A percentile compares a stretch with the other conserved stretches of the same genome.
phyloP scores from a whole-genome alignment of 1,140 invertebrate genomes.

The Coelopa frigida region DNA sequence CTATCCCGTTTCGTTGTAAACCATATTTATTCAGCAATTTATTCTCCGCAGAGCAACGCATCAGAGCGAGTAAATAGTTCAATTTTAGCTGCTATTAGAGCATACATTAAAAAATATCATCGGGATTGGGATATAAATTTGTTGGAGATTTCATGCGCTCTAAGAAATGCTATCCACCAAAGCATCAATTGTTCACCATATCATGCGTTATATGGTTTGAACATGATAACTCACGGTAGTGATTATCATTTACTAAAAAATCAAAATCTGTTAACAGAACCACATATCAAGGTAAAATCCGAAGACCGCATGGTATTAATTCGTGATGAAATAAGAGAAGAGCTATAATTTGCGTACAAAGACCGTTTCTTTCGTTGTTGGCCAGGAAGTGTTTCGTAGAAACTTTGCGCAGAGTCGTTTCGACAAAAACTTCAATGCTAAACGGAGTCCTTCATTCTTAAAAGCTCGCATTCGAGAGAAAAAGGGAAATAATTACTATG shows the following conservation, averaged over 20 bases:
- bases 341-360: neutral
- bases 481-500: no score
- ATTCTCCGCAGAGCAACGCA: constrained; percentile 1
- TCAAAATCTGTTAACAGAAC: neutral
- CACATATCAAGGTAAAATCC: neutral
- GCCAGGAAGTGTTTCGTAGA: constrained; percentile 3
- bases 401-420: neutral
- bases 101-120: constrained; percentile 10
- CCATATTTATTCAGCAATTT: no score
- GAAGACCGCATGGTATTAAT: constrained; percentile 3
- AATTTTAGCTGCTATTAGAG: neutral
- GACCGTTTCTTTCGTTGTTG: neutral
- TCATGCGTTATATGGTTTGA: constrained; percentile 9
- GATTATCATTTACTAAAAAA: neutral
- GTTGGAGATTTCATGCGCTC: constrained; percentile 4
- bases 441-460: neutral
- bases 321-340: neutral
- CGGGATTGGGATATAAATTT: constrained; percentile 13
- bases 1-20: constrained; percentile 1
- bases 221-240: constrained; percentile 12
- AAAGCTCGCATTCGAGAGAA: no score
- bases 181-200: constrained; percentile 10
- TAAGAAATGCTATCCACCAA: constrained; percentile 9
- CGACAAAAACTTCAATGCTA: constrained; percentile 5
- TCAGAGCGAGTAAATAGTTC: constrained; percentile 3